Evolutionary conservation across 2,888 invertebrate species (phyloP), one percentile per base, ranked within the genome.

Genomic region (Tryphoninae sp.): DNA sequence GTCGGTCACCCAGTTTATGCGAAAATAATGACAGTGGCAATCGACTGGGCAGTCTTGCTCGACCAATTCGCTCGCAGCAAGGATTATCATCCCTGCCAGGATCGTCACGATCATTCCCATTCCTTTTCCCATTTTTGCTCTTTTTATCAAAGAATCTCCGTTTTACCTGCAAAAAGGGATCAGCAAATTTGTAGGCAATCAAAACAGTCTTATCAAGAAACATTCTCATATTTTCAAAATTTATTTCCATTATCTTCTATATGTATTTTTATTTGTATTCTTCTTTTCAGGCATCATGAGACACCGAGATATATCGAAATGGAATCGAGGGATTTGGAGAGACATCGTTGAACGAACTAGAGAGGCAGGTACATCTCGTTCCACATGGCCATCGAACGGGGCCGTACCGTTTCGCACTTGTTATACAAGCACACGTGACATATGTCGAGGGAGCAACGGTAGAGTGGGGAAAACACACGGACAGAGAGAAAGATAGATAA

Each of bases 1-100:
- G 88, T 96, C 96, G 1, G 95, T 95, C 87, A 96, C 95, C 95
- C 95, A 96, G 92, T 96, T 95, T 87, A 95, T 94, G 81, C 95
- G 93, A 92, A 95, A 95, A 92, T 95, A 96, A 92, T 96, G 95
- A 88, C 96, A 96, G 88, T 95, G 95, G 89, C 96, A 96, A 86
- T 95, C 95, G 84, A 94, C 95, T 0, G 96, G 96, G 86, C 96
- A 96, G 89, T 95, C 95, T 87, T 95, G 91, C 87, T 95, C 95
- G 84, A 94, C 93, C 87, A 94, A 93, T 86, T 95, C 95, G 71
- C 95, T 95, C 86, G 95, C 94, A 86, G 94, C 93, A 51, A 90
- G 85, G 40, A 85, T 79, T 55, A 87, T 82, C 42, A 85, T 80
- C 42, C 84, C 77, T 40, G 85, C 80, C 55, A 90, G 78, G 42